Evolutionary conservation across 2,113 vertebrate genomes (phyloP), one percentile per base, ranked within the genome.

Genomic region (Elaphurus davidianus): DNA sequence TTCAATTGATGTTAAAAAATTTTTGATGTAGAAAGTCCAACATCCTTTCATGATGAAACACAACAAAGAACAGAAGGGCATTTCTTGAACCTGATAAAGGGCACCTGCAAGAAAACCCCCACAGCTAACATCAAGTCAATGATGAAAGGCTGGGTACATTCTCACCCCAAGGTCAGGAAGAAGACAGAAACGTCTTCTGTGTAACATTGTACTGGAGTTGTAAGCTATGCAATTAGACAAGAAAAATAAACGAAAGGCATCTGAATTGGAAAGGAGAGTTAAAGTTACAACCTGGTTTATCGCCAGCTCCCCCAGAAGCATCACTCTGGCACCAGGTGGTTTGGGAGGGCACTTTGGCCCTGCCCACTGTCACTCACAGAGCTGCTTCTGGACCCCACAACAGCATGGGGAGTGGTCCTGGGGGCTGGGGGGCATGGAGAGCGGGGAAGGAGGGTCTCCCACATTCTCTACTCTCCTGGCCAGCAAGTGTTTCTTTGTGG

Each of bases 101-200:
- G 27, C 7, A 6, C 52, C 87, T 25, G 40, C 13, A 33, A 54
- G 36, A 4, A 67, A 23, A 28, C 5, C 11, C 28, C 27, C 91
- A 7, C 13, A 33, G 50, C 36, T 5, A 0, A 16, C 19, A 1
- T 17, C 47, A 43, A 17, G 79, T 33, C 9, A 9, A 0, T 0
- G 45, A 21, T 15, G n/a, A 28, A 7, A 36, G 57, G 19, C 59
- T 2, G 6, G 45, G 6, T 4, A 7, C n/a, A 23, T 4, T 19
- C 57, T 21, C 76, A 57, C 43, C 79, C 43, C 10, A 17, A 2
- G 36, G 40, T 9, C 25, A 10, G 30, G 23, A 19, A 6, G 62
- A 19, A 10, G 50, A 17, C 7, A 28, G 27, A 27, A 40, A 23
- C 1, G 6, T 33, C 27, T 47, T 4, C 47, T 7, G 0, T 19